Base-by-base conservation (phyloP, 2,888 invertebrate species). In the Chloroclysta siterata region DNA sequence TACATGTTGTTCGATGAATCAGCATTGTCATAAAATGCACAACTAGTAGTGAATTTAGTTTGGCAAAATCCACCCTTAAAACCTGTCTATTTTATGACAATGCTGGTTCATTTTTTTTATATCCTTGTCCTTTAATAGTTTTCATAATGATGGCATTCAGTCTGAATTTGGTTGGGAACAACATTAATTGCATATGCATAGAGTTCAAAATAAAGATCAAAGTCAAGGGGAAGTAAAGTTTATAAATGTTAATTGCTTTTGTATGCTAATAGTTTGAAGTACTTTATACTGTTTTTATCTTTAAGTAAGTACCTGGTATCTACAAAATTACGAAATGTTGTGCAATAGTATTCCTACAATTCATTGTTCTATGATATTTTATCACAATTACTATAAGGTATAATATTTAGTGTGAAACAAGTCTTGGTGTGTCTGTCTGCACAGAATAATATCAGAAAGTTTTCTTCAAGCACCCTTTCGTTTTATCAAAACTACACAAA, bases 311-410 rank as follows among this genome's bases (percentile, higher is more conserved):
- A 48, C 10, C 41, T 5, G 28, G 22, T 14, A 53, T 7, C 11
- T 39, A 42, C 46, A 28, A 13, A 13, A 50, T 67, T 64, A 65
- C 47, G 70, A 57, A 60, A 70, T 14, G 46, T 74, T 69, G 59
- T 72, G 65, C 50, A 72, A 22, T 77, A 11, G 0, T 2, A 39
- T 39, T 11, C 36, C 0, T 39, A 39, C 10, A 10, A 39, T 0
- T 8, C 8, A 11, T 0, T 39, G 3, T 39, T 39, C 36, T 36
- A n/a, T n/a, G 11, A 11, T 11, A 1, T 39, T 11, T 39, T 10
- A 39, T 39, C 6, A 8, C 36, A 5, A 33, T 33, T 0, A 33
- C 33, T 33, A 36, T 11, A n/a, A n/a, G n/a, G 2, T 3, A 22
- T 22, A 22, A 2, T 2, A 22, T 22, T 39, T 11, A 10, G 2